phyloP scores from a whole-genome alignment of 2,113 vertebrate genomes.

The Nothoprocta pentlandii region DNA sequence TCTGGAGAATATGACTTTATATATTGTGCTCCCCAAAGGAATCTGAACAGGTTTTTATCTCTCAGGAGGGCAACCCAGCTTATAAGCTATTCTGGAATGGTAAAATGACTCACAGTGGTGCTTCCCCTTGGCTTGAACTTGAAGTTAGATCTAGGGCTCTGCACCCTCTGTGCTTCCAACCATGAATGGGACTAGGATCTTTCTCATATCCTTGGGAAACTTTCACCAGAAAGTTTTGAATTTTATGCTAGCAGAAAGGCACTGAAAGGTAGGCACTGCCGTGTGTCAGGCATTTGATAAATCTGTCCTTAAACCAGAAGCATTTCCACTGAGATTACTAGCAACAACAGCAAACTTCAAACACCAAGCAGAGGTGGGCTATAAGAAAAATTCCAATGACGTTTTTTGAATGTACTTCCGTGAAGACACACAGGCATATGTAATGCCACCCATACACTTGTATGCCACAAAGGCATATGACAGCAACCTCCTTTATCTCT shows the following conservation, averaged over 20 bases:
- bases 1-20: background rate
- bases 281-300: conserved; percentile 43
- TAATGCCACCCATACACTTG: no score
- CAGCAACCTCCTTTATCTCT: conserved; percentile 30
- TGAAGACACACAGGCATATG: conserved; percentile 35
- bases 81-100: background rate
- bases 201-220: background rate
- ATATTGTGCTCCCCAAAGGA: background rate
- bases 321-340: conserved; percentile 48
- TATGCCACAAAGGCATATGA: conserved; percentile 23
- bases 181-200: background rate
- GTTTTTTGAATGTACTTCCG: background rate
- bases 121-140: background rate
- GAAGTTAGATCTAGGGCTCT: background rate
- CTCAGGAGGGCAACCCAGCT: background rate
- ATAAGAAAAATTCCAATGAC: background rate
- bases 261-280: conserved; percentile 5
- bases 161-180: background rate
- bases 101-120: background rate
- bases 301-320: conserved; percentile 30
- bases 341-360: conserved; percentile 49
- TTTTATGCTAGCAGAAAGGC: background rate
- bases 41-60: background rate
- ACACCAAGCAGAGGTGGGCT: background rate
- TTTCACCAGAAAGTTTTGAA: background rate